phyloP scores from a whole-genome alignment of 2,113 vertebrate species.

The Plecotus auritus region DNA sequence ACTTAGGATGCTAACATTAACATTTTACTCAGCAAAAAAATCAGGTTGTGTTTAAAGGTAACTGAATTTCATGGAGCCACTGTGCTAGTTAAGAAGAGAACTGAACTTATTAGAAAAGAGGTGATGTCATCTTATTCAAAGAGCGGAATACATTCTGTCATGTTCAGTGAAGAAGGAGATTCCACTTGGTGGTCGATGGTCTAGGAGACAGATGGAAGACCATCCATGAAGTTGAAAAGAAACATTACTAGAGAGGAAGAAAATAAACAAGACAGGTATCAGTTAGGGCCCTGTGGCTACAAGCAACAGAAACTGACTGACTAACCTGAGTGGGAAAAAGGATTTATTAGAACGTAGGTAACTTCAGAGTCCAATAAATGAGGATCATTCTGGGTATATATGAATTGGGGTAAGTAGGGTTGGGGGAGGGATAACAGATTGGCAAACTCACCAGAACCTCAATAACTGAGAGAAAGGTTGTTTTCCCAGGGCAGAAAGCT shows the following conservation, averaged over 20 bases:
- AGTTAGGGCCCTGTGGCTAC: background rate
- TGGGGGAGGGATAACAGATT: background rate
- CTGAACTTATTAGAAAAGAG: background rate
- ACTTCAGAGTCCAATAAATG: background rate
- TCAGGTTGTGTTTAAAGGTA: background rate
- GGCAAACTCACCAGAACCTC: background rate
- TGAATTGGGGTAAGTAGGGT: background rate
- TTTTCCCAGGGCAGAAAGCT: background rate
- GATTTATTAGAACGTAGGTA: background rate
- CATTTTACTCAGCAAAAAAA: background rate
- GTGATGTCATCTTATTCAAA: background rate
- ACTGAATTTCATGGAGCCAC: conserved; percentile 7
- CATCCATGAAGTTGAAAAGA: background rate
- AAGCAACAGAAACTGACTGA: background rate
- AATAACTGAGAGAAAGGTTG: background rate
- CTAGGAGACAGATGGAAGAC: background rate
- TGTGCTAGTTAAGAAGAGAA: background rate
- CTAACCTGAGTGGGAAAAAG: background rate
- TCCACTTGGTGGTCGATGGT: background rate
- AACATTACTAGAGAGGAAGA: background rate
- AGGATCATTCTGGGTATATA: background rate
- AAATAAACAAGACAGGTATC: background rate
- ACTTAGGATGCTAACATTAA: background rate
- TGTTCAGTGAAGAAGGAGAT: background rate
- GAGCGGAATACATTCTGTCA: background rate